A percentile compares a stretch with the other conserved stretches of the same genome.
phyloP scores from a whole-genome alignment of 2,888 invertebrate species.

The Hololepta plana region DNA sequence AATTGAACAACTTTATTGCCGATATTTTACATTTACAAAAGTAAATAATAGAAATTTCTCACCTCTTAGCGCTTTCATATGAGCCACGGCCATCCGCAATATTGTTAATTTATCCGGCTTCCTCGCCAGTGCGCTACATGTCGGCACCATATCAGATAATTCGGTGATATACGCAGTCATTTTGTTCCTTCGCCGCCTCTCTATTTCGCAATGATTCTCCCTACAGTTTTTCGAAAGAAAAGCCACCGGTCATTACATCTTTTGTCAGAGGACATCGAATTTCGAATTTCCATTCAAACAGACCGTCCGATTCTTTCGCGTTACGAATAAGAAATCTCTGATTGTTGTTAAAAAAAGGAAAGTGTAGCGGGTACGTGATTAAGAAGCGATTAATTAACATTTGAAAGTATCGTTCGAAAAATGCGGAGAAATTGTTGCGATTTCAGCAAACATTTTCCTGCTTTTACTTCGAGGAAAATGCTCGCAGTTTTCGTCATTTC shows the following conservation, averaged over 20 bases:
- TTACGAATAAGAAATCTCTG: too few species aligned
- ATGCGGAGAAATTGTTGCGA: too few species aligned
- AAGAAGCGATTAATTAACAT: too few species aligned
- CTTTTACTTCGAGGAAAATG: too few species aligned
- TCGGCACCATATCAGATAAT: constrained; percentile 98
- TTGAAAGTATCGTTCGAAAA: too few species aligned
- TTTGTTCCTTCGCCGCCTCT: constrained; percentile 94
- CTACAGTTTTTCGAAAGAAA: constrained; percentile 44
- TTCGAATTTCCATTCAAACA: constrained; percentile 2
- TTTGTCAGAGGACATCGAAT: constrained; percentile 3
- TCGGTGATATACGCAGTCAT: constrained; percentile 99
- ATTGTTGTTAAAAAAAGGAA: too few species aligned
- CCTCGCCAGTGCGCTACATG: constrained; percentile 91
- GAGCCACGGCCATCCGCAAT: constrained; percentile 97
- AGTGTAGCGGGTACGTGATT: too few species aligned
- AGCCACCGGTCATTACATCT: constrained; percentile 21
- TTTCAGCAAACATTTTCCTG: too few species aligned
- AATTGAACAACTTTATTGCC: neutral
- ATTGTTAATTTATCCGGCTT: constrained; percentile 99
- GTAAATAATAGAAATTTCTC: constrained; percentile 1
- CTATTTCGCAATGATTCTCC: constrained; percentile 98
- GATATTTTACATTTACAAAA: neutral
- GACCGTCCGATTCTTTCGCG: too few species aligned
- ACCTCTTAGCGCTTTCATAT: constrained; percentile 97
- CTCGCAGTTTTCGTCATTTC: too few species aligned